Evolutionary conservation across 2,888 invertebrate genomes (phyloP).

Genomic region (Machimus rusticus): DNA sequence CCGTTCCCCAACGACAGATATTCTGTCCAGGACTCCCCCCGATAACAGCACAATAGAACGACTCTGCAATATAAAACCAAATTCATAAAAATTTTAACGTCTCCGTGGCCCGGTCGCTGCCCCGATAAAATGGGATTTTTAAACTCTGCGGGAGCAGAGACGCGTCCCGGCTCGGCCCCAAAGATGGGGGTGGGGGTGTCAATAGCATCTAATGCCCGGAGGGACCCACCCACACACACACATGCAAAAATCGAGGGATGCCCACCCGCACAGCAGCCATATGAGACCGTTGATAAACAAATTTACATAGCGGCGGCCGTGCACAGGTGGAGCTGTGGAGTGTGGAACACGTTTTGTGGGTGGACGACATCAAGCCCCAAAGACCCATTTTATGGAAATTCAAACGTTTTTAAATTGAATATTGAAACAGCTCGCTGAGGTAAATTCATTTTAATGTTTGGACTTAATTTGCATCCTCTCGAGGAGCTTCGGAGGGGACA

Average conservation of each 20-base stretch:
- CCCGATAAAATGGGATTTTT: conserved; percentile 35
- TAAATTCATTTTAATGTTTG: not conserved
- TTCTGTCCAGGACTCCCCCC: not conserved
- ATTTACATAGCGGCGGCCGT: conserved; percentile 17
- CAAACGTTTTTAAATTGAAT: conserved; percentile 17
- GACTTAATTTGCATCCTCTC: not conserved
- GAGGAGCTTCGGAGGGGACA: not conserved
- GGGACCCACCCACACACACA: not conserved
- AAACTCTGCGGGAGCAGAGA: not conserved
- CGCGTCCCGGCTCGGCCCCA: not conserved
- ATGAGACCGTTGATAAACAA: conserved; percentile 22
- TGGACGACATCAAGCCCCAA: not conserved
- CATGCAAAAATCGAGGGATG: not conserved
- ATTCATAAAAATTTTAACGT: conserved; percentile 41
- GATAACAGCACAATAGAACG: conserved; percentile 34
- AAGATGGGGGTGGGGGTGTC: not conserved
- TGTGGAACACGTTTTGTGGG: not conserved
- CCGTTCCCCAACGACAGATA: not conserved
- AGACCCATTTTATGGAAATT: not conserved
- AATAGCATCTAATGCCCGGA: not conserved
- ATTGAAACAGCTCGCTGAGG: not conserved
- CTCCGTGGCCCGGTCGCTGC: not conserved
- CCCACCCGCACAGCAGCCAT: not conserved
- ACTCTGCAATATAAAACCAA: conserved; percentile 34
- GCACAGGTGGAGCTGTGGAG: conserved; percentile 13